A percentile compares a stretch with the other conserved stretches of the same genome.
Conservation (phyloP, 2,113 vertebrate genomes). For the Phyllostomus hastatus region DNA sequence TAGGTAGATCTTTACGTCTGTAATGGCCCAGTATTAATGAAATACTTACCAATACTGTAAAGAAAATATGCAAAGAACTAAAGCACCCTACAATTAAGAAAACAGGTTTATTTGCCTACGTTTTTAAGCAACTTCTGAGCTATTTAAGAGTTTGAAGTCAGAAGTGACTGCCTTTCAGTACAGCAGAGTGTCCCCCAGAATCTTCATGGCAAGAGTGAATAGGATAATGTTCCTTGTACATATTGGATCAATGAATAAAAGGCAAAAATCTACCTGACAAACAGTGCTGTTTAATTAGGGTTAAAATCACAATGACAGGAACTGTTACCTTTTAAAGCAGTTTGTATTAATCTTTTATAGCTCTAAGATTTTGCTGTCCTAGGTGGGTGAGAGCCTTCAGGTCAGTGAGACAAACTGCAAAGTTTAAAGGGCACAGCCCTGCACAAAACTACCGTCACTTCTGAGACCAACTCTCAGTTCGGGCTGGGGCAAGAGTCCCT, state of each 20-base stretch:
- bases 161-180: background rate
- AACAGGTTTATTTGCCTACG: background rate
- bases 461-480: background rate
- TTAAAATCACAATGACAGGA: background rate
- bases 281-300: background rate
- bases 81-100: background rate
- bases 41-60: background rate
- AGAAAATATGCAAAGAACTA: background rate
- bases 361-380: background rate
- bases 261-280: background rate
- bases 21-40: background rate
- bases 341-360: background rate
- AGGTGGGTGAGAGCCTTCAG: background rate
- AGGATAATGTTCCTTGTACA: background rate
- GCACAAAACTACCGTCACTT: background rate
- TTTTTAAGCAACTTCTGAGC: background rate
- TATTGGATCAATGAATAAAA: background rate
- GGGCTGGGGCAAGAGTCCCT: fast-evolving
- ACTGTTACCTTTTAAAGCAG: background rate
- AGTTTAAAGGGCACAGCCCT: background rate
- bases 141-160: background rate
- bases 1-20: background rate
- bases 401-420: background rate
- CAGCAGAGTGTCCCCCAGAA: background rate
- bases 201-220: background rate